phyloP scores from a whole-genome alignment of 2,797 vertebrate species.

The Gallinago stenura region DNA sequence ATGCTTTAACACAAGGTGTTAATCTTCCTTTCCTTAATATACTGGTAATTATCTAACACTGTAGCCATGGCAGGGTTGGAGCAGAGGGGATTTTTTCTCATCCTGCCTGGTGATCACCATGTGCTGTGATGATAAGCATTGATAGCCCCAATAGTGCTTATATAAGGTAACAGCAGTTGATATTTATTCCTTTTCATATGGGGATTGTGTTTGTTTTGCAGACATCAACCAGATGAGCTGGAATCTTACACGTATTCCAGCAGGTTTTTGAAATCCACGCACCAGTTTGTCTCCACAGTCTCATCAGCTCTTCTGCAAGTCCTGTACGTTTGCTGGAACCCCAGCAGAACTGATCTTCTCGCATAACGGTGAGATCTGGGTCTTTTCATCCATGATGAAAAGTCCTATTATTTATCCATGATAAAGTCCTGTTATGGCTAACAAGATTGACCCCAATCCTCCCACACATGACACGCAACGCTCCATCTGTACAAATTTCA shows the following conservation, averaged over 20 bases:
- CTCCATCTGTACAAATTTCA: neutral
- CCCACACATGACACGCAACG: neutral
- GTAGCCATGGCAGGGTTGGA: neutral
- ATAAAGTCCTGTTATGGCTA: conserved; percentile 24
- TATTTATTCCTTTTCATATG: neutral
- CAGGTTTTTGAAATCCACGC: neutral
- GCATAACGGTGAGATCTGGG: rapidly evolving
- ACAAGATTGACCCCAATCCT: conserved; percentile 49
- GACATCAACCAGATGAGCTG: neutral
- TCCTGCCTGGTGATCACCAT: neutral
- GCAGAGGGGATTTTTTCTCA: conserved; percentile 17
- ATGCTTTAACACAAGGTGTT: neutral
- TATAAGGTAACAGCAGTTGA: neutral
- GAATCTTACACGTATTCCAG: neutral
- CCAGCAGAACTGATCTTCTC: neutral
- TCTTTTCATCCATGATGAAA: neutral
- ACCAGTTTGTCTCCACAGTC: neutral
- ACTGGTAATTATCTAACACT: neutral
- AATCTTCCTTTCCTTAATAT: neutral
- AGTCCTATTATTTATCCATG: too few relatives aligned
- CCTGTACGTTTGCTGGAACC: neutral
- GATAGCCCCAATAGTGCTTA: neutral
- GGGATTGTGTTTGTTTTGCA: neutral
- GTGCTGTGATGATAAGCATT: neutral
- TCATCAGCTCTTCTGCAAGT: neutral